Conservation (phyloP, 2,113 vertebrate species). For the Oncorhynchus kisutch region DNA sequence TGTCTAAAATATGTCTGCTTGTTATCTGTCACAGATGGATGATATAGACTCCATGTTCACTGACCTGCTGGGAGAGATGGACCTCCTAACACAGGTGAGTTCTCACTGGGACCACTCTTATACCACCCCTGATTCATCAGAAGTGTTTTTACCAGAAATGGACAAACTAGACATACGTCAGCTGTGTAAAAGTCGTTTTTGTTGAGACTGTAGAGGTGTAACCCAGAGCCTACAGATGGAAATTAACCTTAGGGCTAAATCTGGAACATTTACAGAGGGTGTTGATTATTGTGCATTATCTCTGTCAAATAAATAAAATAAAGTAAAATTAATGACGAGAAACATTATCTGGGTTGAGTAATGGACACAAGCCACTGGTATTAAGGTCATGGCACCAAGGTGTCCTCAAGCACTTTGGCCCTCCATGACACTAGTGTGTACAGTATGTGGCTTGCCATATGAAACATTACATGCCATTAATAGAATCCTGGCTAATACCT, state of each 20-base stretch:
- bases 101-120: not conserved
- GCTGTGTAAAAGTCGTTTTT: not conserved
- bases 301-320: not conserved
- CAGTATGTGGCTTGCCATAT: constrained; percentile 17
- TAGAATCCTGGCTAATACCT: not conserved
- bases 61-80: constrained; percentile 82
- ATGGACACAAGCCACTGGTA: constrained; percentile 5
- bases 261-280: too few relatives aligned
- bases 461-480: constrained; percentile 27
- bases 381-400: not conserved
- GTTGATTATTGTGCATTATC: not conserved
- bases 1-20: not conserved
- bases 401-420: constrained; percentile 36
- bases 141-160: too few relatives aligned
- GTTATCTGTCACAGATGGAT: constrained; percentile 5
- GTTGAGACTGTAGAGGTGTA: not conserved
- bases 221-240: not conserved
- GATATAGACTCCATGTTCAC: constrained; percentile 84
- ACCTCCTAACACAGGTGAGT: constrained; percentile 77
- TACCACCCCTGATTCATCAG: not conserved
- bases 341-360: constrained; percentile 28
- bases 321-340: constrained; percentile 23
- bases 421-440: constrained; percentile 34
- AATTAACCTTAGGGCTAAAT: too few relatives aligned
- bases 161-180: not conserved